Percentiles rank a stretch among this genome's conserved stretches.
Evolutionary conservation across 2,888 invertebrate genomes (phyloP).

Genomic region (Trichacis sp.): DNA sequence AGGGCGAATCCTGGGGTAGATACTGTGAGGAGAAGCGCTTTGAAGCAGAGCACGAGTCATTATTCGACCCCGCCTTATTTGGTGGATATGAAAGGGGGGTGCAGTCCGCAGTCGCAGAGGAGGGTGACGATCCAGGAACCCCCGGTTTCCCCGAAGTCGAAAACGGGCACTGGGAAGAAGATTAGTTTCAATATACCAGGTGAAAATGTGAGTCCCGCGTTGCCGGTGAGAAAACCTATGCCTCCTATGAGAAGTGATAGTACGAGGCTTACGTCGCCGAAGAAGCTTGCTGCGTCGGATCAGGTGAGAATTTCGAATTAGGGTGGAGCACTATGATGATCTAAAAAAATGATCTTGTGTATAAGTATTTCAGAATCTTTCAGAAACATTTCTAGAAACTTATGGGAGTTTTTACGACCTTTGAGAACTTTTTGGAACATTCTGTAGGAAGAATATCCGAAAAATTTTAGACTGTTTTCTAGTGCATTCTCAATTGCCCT

Average conservation of each 20-base stretch:
- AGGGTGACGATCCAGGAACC: constrained; percentile 77
- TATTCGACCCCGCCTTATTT: constrained; percentile 71
- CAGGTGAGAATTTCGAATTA: too few species aligned
- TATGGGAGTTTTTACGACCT: too few species aligned
- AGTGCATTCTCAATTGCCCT: too few species aligned
- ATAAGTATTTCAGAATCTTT: too few species aligned
- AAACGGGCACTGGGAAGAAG: constrained; percentile 74
- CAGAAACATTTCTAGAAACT: too few species aligned
- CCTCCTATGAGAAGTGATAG: constrained; percentile 85
- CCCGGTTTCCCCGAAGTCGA: constrained; percentile 69
- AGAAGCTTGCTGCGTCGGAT: constrained; percentile 79
- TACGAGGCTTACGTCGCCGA: constrained; percentile 74
- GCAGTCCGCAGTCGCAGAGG: constrained; percentile 71
- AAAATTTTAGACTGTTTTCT: too few species aligned
- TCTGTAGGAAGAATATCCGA: too few species aligned
- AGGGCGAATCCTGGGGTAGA: constrained; percentile 63
- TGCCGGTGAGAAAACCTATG: constrained; percentile 76
- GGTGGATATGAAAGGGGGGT: constrained; percentile 73
- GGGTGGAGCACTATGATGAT: too few species aligned
- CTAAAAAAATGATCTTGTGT: too few species aligned
- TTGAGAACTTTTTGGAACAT: too few species aligned
- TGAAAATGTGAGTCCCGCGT: constrained; percentile 71
- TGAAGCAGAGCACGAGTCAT: constrained; percentile 60
- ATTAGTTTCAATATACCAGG: constrained; percentile 75
- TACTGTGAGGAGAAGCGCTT: constrained; percentile 62